Conservation (phyloP, 2,888 invertebrate species). For the Hypselothyrea guttata region DNA sequence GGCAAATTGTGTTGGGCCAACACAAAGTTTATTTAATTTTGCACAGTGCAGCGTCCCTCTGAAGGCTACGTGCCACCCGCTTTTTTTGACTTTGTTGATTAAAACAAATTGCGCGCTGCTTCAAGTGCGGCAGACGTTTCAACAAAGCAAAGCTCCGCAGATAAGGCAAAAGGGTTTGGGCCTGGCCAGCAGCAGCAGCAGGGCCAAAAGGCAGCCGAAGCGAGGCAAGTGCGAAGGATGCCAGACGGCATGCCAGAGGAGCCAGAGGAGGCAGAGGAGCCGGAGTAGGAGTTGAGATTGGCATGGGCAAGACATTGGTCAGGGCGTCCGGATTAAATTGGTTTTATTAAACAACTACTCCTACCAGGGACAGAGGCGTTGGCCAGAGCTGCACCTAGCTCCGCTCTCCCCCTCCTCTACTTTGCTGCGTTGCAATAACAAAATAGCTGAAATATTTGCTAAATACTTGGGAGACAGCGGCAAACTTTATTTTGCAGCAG, state of each 20-base stretch:
- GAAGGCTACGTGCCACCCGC: conserved; percentile 29
- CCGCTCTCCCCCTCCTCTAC: not conserved
- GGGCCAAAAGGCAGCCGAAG: not conserved
- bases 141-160: conserved; percentile 25
- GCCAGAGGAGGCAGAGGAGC: conserved; percentile 2
- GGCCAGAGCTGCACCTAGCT: conserved; percentile 7
- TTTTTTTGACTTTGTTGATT: conserved; percentile 73
- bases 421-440: not conserved
- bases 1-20: conserved; percentile 69
- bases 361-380: conserved; percentile 4
- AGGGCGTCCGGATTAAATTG: conserved; percentile 44
- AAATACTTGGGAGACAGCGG: too few species aligned
- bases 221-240: conserved; percentile 4
- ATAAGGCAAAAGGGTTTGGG: conserved; percentile 2
- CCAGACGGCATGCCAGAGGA: conserved; percentile 23
- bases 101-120: conserved; percentile 73
- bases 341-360: conserved; percentile 39
- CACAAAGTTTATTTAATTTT: conserved; percentile 75
- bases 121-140: conserved; percentile 53
- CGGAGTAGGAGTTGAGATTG: too few species aligned
- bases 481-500: too few species aligned
- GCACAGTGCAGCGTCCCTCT: conserved; percentile 28
- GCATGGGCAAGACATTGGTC: conserved; percentile 26
- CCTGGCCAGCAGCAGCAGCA: not conserved
- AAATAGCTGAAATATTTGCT: not conserved